Base-by-base conservation (phyloP, 2,113 vertebrate genomes). In the Oxygymnocypris stewartii region DNA sequence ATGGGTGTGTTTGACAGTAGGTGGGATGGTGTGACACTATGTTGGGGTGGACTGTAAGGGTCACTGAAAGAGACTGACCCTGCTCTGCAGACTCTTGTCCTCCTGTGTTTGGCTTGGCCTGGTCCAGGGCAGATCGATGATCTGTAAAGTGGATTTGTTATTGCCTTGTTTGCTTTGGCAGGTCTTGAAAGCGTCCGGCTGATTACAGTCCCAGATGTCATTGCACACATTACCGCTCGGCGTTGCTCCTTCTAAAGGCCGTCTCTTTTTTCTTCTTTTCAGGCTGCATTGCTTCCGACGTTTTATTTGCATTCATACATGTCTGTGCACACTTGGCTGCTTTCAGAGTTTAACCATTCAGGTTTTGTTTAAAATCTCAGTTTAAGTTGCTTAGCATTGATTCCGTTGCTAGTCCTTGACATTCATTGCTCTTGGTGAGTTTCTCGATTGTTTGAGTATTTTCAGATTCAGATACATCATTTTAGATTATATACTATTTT, bases 141-240 rank as follows among this genome's bases (percentile, higher is more conserved):
- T 97, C 97, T 98, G 97, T 95, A 98, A 98, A 98, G 97, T 98
- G 96, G 96, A 98, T 98, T 98, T 97, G 97, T 97, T 98, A 98
- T 98, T 98, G 96, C 96, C 94, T 95, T 98, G 97, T 99, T 98
- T 98, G 96, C 96, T 97, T 99, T 99, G 98, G 98, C 98, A 96
- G 95, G 91, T 95, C 96, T 97, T 99, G 95, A 99, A 99, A 98
- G 97, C 91, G 93, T 94, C 94, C 94, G 94, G 92, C 96, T 97
- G 97, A 99, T 98, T 99, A 94, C 96, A 97, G 96, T 95, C 96
- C 96, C 97, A 99, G 97, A 99, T 99, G 97, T 98, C 96, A 94
- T 94, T 95, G 96, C 95, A 94, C 96, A 95, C 94, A 94, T 96
- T 96, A 96, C 94, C 81, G 92, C 91, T 95, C 92, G 2, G 93